Evolutionary conservation across 2,113 vertebrate genomes (phyloP).

Genomic region (Cathartes aura): DNA sequence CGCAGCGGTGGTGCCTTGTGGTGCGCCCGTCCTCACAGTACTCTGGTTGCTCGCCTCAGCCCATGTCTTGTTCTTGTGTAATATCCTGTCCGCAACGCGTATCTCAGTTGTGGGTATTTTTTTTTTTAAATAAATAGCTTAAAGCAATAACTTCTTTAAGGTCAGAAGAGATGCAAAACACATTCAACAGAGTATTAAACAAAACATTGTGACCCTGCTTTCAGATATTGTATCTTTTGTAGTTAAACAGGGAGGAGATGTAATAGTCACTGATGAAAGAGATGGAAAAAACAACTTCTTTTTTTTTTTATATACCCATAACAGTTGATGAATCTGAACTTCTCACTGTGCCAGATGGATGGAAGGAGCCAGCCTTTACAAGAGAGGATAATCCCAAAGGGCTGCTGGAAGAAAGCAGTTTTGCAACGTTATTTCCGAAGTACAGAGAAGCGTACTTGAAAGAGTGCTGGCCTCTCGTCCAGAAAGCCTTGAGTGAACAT

Average conservation of each 20-base stretch:
- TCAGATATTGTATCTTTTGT: not conserved
- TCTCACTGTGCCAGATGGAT: constrained; percentile 92
- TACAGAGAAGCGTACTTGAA: constrained; percentile 94
- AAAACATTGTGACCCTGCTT: not conserved
- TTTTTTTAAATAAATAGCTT: not conserved
- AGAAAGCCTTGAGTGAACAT: constrained; percentile 86
- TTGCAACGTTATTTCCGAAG: constrained; percentile 95
- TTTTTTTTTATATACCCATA: not conserved
- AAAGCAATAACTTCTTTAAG: not conserved
- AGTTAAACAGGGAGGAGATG: not conserved
- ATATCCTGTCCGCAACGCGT: accelerated
- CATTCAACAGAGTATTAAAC: not conserved
- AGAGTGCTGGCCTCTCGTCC: constrained; percentile 95
- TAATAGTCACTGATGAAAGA: not conserved
- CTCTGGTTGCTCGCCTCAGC: not conserved
- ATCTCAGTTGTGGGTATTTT: not conserved
- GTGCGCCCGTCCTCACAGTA: accelerated
- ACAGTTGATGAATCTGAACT: constrained; percentile 84
- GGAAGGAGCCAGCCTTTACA: constrained; percentile 89
- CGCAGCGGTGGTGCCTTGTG: not conserved
- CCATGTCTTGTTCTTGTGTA: accelerated
- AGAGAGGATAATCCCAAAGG: constrained; percentile 91
- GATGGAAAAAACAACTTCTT: not conserved
- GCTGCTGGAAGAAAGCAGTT: constrained; percentile 95
- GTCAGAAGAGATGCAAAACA: not conserved